Evolutionary conservation across 2,113 vertebrate species (phyloP).

Genomic region (Chelonoidis abingdonii): DNA sequence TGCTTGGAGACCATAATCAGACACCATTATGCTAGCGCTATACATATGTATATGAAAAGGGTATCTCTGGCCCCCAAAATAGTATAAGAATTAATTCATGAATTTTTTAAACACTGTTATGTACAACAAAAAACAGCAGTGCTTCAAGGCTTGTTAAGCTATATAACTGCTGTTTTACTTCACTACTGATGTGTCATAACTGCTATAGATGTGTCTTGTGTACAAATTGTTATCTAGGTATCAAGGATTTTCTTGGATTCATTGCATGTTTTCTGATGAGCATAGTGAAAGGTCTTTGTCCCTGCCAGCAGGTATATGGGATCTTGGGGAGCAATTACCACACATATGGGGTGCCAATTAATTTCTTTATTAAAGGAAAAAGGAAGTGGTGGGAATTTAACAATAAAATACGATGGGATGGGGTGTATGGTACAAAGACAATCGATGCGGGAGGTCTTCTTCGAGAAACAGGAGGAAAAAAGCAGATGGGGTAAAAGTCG

Average conservation of each 20-base stretch:
- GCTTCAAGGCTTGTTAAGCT: neutral
- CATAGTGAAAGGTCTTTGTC: neutral
- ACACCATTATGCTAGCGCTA: fast-evolving
- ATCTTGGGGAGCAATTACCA: too few species aligned
- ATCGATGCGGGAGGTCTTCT: too few species aligned
- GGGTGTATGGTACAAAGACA: too few species aligned
- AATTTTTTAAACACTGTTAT: neutral
- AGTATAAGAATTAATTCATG: neutral
- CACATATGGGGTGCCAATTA: too few species aligned
- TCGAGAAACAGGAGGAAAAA: too few species aligned
- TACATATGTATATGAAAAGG: fast-evolving
- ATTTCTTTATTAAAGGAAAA: too few species aligned
- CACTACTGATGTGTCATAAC: neutral
- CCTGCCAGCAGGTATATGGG: too few species aligned
- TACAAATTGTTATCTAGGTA: fast-evolving
- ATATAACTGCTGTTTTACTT: fast-evolving
- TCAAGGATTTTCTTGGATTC: fast-evolving
- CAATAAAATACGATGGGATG: too few species aligned
- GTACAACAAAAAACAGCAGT: fast-evolving
- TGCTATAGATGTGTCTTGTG: neutral
- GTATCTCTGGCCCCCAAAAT: fast-evolving
- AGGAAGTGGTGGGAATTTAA: too few species aligned
- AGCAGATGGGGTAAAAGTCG: too few species aligned
- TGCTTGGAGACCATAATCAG: neutral
- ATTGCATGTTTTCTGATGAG: neutral